These are phyloP conservation scores for Gallinago undulata DNA, from an alignment of 2,113 vertebrate genomes.

Conservation along the genomic window DNA sequence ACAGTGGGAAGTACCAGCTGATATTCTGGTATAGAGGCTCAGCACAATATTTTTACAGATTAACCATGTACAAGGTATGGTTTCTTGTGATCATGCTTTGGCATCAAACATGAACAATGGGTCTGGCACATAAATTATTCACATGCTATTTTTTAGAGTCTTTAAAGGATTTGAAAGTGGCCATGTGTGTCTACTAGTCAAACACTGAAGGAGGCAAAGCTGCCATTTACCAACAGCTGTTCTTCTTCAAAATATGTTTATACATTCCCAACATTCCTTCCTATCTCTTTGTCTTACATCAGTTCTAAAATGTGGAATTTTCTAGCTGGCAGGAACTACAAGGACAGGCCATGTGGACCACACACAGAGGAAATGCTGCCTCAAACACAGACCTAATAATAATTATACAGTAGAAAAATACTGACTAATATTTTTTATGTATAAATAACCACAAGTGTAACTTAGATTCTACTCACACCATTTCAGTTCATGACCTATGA, in stretches of 20 bases:
- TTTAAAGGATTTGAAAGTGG: neutral
- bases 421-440: neutral
- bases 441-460: neutral
- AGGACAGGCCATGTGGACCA: neutral
- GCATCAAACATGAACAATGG: neutral
- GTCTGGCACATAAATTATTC: neutral
- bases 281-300: neutral
- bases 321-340: neutral
- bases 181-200: neutral
- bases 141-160: neutral
- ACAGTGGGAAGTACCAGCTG: neutral
- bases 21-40: neutral
- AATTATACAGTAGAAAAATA: neutral
- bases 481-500: neutral
- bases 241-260: neutral
- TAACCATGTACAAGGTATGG: neutral
- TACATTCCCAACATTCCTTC: neutral
- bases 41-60: neutral
- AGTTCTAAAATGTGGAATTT: neutral
- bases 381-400: neutral
- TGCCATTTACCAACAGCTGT: neutral
- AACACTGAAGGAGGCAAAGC: neutral
- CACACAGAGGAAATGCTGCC: neutral
- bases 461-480: neutral
- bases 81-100: neutral